A percentile compares a stretch with the other conserved stretches of the same genome.
phyloP scores from a whole-genome alignment of 2,113 vertebrate genomes.

The Anas platyrhynchos region DNA sequence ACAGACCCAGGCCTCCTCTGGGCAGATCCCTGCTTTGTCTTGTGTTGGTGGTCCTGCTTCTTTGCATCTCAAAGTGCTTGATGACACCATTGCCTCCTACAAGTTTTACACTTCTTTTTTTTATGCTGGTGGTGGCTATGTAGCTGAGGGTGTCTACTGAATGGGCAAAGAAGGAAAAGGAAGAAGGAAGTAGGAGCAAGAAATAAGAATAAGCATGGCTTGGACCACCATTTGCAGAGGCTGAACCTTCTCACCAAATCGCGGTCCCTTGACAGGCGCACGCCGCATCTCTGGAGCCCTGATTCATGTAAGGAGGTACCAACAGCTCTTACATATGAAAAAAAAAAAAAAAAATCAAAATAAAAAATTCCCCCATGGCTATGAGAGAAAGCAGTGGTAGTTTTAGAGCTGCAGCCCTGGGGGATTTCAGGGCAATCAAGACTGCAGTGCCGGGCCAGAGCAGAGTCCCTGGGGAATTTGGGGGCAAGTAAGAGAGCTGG shows the following conservation, averaged over 20 bases:
- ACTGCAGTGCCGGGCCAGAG: neutral
- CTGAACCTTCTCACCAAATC: rapidly evolving
- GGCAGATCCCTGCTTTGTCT: neutral
- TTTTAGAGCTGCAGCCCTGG: constrained; percentile 24
- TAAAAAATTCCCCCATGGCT: neutral
- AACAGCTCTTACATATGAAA: neutral
- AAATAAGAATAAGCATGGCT: neutral
- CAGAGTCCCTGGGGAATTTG: constrained; percentile 63
- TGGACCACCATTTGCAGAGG: neutral
- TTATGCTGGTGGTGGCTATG: neutral
- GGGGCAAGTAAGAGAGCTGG: neutral
- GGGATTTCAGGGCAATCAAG: constrained; percentile 51
- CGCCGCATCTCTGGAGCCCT: neutral
- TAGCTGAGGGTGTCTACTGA: neutral
- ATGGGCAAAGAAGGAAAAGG: neutral
- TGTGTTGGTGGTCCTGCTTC: neutral
- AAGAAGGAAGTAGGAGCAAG: neutral
- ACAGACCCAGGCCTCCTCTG: neutral
- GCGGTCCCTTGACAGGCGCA: rapidly evolving
- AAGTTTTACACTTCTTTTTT: neutral
- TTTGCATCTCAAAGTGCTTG: rapidly evolving
- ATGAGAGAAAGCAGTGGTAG: neutral
- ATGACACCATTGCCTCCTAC: neutral
- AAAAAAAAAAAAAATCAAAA: neutral
- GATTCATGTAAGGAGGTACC: neutral